Percentiles rank a stretch among this genome's conserved stretches.
phyloP scores from a whole-genome alignment of 1,140 invertebrate species.

The Drosophila truncata region DNA sequence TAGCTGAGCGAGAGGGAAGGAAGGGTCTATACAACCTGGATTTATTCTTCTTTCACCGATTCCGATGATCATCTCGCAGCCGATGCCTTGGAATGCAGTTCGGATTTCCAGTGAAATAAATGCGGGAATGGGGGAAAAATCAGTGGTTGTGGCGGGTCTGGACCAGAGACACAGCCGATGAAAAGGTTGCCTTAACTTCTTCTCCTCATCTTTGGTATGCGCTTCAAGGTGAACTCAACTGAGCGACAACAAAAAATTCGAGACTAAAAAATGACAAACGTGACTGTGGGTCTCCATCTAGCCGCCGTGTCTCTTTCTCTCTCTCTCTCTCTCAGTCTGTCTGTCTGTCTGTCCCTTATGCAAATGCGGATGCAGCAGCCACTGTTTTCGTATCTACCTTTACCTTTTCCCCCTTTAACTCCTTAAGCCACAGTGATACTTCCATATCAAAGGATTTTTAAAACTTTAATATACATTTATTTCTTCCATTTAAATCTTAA shows the following conservation, averaged over 20 bases:
- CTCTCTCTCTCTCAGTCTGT: neutral
- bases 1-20: constrained; percentile 36
- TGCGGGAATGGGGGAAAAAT: constrained; percentile 32
- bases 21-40: constrained; percentile 1
- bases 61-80: constrained; percentile 63
- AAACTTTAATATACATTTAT: neutral
- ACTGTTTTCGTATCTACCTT: constrained; percentile 18
- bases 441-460: neutral
- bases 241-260: constrained; percentile 16
- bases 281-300: constrained; percentile 28
- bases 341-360: constrained; percentile 30
- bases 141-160: constrained; percentile 7
- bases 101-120: constrained; percentile 70
- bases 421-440: constrained; percentile 6
- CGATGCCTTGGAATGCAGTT: constrained; percentile 77
- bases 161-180: constrained; percentile 75
- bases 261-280: constrained; percentile 48
- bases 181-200: constrained; percentile 57
- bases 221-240: constrained; percentile 51
- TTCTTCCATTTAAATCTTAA: neutral
- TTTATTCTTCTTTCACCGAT: constrained; percentile 24
- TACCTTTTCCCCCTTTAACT: neutral
- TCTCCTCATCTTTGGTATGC: constrained; percentile 39
- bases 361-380: constrained; percentile 58
- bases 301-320: neutral